Base-by-base conservation (phyloP, 2,888 invertebrate genomes). In the Caenorhabditis macrosperma region DNA sequence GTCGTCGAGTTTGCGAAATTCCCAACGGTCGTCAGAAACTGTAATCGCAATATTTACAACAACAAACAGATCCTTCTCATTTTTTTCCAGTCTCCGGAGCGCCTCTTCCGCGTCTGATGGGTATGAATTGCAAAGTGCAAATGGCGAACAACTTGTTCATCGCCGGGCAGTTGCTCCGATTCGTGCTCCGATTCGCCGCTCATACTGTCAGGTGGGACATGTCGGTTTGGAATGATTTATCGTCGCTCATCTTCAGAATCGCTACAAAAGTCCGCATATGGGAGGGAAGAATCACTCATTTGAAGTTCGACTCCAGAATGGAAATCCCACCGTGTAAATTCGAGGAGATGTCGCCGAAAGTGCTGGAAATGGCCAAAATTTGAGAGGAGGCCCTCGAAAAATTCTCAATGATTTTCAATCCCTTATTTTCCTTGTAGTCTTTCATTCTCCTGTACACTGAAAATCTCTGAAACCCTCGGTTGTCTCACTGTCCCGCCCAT, bases 101-200 rank as follows among this genome's bases (percentile, higher is more conserved):
- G n/a, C n/a, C n/a, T n/a, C n/a, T n/a, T n/a, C n/a, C n/a, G n/a
- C n/a, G n/a, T n/a, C n/a, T n/a, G n/a, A n/a, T n/a, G n/a, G 12
- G 38, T 3, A 10, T 12, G 6, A 38, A 15, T 5, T 3, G 15
- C 9, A 12, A 12, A 38, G 5, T 38, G 38, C 6, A n/a, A n/a
- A n/a, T n/a, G 38, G 9, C 38, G 38, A 5, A 6, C 38, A 10
- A 15, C 3, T 3, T 20, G 17, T 55, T 30, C 9, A 55, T 55
- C 4, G 10, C 35, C 20, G 55, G 20, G 17, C 55, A 55, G 12
- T 22, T 55, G 55, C 33, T 55, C 9, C 55, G 55, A 1, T 55
- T 55, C n/a, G 55, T 55, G 33, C 17, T 55, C 55, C n/a, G 3
- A 33, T 33, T 55, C 22, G 55, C 55, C 2, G 35, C 20, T 26